Conservation (phyloP, 2,888 invertebrate species). For the Allygus modestus region DNA sequence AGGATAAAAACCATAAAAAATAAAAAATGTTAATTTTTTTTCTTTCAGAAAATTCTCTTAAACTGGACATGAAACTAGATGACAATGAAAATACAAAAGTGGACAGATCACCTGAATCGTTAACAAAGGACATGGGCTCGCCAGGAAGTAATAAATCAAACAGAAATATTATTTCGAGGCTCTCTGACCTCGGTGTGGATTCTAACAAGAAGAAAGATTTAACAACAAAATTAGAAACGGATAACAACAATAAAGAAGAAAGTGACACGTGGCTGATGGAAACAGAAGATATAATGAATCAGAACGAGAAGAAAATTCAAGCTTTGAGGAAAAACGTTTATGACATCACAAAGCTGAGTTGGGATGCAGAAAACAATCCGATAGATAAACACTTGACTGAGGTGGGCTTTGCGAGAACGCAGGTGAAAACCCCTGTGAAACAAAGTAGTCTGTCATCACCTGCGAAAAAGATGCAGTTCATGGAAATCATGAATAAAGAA, state of each 20-base stretch:
- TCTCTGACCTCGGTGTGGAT: slow-evolving; percentile 20
- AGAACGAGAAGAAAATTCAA: slow-evolving; percentile 42
- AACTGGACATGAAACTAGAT: not conserved
- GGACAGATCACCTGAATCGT: not conserved
- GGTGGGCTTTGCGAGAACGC: not conserved
- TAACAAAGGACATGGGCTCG: not conserved
- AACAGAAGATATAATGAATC: slow-evolving; percentile 32
- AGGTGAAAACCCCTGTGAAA: not conserved
- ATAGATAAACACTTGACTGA: slow-evolving; percentile 39
- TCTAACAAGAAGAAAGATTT: slow-evolving; percentile 2
- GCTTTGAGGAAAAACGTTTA: slow-evolving; percentile 2
- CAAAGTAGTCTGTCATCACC: slow-evolving; percentile 7
- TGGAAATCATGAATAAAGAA: slow-evolving; percentile 27
- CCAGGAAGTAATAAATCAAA: slow-evolving; percentile 3
- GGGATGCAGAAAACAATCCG: slow-evolving; percentile 31
- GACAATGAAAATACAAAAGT: slow-evolving; percentile 39
- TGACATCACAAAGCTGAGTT: slow-evolving; percentile 10
- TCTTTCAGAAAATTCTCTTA: slow-evolving; percentile 42
- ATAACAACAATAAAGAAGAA: slow-evolving; percentile 40
- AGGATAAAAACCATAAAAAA: no score
- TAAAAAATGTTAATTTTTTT: no score
- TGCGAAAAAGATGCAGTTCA: not conserved
- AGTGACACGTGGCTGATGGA: slow-evolving; percentile 30
- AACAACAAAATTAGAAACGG: not conserved
- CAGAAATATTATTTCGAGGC: slow-evolving; percentile 30